These are phyloP conservation scores for Drosophila neutralis DNA, from an alignment of 2,888 invertebrate species.

Conservation along the genomic window DNA sequence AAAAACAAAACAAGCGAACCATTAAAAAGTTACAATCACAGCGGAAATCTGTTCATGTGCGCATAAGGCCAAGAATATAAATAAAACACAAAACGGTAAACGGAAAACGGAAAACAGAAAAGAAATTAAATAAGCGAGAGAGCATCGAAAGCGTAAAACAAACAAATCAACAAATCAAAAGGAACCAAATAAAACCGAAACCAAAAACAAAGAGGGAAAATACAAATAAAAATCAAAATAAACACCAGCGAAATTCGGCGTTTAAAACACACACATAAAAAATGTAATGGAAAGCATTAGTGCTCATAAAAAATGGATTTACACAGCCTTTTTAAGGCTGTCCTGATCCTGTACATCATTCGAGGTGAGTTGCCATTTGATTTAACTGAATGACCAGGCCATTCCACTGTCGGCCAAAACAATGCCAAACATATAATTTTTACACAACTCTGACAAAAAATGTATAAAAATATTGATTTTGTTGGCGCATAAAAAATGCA, in stretches of 20 bases:
- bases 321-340: constrained; percentile 85
- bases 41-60: constrained; percentile 43
- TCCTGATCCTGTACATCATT: constrained; percentile 84
- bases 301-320: constrained; percentile 85
- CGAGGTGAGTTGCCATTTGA: constrained; percentile 80
- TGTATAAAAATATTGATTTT: not conserved
- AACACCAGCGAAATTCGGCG: constrained; percentile 63
- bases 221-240: constrained; percentile 18
- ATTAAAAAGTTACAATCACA: constrained; percentile 57
- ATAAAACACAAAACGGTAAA: not conserved
- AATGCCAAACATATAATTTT: not conserved
- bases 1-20: constrained; percentile 33
- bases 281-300: constrained; percentile 85
- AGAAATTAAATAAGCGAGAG: constrained; percentile 28
- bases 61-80: constrained; percentile 12
- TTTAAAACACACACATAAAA: constrained; percentile 77
- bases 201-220: constrained; percentile 14
- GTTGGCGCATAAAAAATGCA: not conserved
- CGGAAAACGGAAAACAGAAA: constrained; percentile 4
- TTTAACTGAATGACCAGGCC: not conserved
- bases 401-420: constrained; percentile 1
- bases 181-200: constrained; percentile 8
- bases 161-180: constrained; percentile 46
- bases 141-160: constrained; percentile 34
- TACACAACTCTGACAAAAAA: not conserved